Base-by-base conservation (phyloP, 2,797 vertebrate species). In the Ptychobarbus kaznakovi region DNA sequence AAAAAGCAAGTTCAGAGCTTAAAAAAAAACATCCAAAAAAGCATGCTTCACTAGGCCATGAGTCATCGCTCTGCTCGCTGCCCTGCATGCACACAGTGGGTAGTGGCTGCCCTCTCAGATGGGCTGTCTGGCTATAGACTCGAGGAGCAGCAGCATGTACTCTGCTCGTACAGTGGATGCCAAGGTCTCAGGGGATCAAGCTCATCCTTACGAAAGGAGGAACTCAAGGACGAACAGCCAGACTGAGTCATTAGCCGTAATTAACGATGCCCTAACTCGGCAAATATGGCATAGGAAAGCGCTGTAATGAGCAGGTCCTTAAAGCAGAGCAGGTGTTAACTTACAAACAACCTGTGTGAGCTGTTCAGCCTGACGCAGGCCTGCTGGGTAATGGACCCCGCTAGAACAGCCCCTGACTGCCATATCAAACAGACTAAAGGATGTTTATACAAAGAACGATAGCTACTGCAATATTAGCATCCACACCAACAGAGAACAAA, bases 21-120 rank as follows among this genome's bases (percentile, higher is more conserved):
- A 49, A 18, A 6, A 9, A 74, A 22, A 6, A 11, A 11, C 10
- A 56, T 44, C 13, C 15, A 80, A 53, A 68, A 68, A 80, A 80
- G 4, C 28, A 83, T 84, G 44, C 11, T n/a, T 25, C 12, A 35
- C 49, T 93, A 92, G 92, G 94, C 93, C 93, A 78, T 84, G 82
- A 84, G 63, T 78, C 74, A 84, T 84, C 38, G 18, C 49, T 56
- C 63, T 69, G 25, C 66, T 40, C 5, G 3, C 22, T 56, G 66
- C 46, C 66, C 80, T 56, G 80, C 49, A 42, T 78, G 82, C 35
- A 70, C 74, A 77, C 82, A 77, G 73, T 69, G 63, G 74, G 74
- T 25, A 53, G 74, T 7, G 63, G 46, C 74, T 83, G 73, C 32
- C 73, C 82, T 84, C 74, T 77, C 35, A 70, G 63, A 70, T 78